phyloP scores from a whole-genome alignment of 2,888 invertebrate species.

The Himalopsyche japonica region DNA sequence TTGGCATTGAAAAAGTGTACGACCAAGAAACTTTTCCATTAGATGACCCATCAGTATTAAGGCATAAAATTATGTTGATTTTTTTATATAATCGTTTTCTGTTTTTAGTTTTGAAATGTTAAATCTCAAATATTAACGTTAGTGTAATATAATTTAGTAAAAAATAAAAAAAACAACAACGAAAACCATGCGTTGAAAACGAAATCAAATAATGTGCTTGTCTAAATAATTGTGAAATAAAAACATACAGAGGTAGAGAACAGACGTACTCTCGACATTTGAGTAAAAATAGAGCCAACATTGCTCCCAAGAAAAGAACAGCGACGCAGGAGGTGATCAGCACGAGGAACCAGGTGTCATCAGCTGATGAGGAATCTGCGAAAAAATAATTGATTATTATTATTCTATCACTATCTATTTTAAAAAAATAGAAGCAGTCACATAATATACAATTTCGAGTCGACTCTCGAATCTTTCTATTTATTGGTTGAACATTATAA shows the following conservation, averaged over 20 bases:
- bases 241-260: slow-evolving; percentile 41
- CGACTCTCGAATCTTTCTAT: neutral
- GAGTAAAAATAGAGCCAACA: slow-evolving; percentile 76
- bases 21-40: too few relatives aligned
- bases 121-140: too few relatives aligned
- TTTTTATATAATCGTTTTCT: too few relatives aligned
- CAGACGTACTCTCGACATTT: slow-evolving; percentile 81
- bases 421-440: neutral
- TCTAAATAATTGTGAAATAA: slow-evolving; percentile 24
- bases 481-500: too few relatives aligned
- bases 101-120: too few relatives aligned
- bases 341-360: slow-evolving; percentile 83
- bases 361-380: slow-evolving; percentile 61
- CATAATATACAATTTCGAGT: neutral
- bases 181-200: neutral
- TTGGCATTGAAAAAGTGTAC: too few relatives aligned
- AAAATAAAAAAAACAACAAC: neutral
- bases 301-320: slow-evolving; percentile 76
- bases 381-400: slow-evolving; percentile 14
- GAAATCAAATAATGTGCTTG: slow-evolving; percentile 11
- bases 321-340: slow-evolving; percentile 79
- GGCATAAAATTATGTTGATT: too few relatives aligned
- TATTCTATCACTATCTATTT: neutral
- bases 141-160: too few relatives aligned
- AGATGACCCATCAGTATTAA: too few relatives aligned